These are phyloP conservation scores for Lamprotornis superbus DNA, from an alignment of 2,113 vertebrate species.

Conservation along the genomic window DNA sequence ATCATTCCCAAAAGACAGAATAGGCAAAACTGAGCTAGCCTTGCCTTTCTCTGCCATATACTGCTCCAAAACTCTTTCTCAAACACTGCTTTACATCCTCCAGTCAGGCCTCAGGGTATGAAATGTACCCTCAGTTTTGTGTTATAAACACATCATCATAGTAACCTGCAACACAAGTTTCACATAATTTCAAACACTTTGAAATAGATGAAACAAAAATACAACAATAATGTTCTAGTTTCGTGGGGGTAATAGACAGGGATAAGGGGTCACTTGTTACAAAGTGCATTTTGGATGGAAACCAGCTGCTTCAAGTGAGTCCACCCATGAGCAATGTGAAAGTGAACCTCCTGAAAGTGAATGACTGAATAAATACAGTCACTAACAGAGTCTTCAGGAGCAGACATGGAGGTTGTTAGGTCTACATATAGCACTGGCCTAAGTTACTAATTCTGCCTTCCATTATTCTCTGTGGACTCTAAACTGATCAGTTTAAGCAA, in stretches of 20 bases:
- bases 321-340: neutral
- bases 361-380: neutral
- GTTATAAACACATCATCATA: neutral
- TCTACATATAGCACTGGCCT: neutral
- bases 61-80: neutral
- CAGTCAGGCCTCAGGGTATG: neutral
- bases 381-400: neutral
- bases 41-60: neutral
- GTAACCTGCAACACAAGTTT: neutral
- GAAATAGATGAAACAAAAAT: neutral
- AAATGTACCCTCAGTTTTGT: neutral
- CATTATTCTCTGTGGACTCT: neutral
- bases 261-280: neutral
- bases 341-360: neutral
- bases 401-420: neutral
- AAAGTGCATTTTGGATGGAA: neutral
- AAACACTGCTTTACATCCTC: neutral
- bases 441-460: neutral
- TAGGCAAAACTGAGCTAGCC: neutral
- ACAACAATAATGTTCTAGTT: neutral
- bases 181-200: neutral
- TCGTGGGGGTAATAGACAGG: neutral
- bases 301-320: neutral
- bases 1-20: neutral
- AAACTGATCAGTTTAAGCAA: neutral